These are phyloP conservation scores for Altica lythri DNA, from an alignment of 2,888 invertebrate genomes.

Conservation along the genomic window DNA sequence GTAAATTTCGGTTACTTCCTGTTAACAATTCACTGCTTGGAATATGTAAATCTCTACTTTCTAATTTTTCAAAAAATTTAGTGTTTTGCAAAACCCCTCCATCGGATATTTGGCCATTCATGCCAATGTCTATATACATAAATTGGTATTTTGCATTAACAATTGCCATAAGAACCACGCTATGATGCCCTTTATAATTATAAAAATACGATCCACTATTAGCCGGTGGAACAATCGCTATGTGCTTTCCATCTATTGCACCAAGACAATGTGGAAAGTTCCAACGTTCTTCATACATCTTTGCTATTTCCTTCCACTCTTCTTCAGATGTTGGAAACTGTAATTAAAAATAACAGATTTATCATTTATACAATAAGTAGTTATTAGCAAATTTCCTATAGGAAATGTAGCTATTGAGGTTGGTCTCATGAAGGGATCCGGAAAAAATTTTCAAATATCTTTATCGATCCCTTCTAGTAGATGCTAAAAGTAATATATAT, in stretches of 20 bases:
- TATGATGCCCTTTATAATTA: conserved; percentile 13
- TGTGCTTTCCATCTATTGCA: conserved; percentile 18
- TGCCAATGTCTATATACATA: conserved; percentile 38
- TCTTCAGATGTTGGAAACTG: conserved; percentile 5
- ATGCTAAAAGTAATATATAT: too few species aligned
- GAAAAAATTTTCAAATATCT: too few species aligned
- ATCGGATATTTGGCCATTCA: conserved; percentile 41
- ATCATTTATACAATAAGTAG: too few species aligned
- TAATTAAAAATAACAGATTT: conserved; percentile 6
- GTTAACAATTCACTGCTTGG: neutral
- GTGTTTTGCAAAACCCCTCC: conserved; percentile 39
- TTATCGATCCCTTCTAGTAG: too few species aligned
- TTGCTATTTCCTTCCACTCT: conserved; percentile 13
- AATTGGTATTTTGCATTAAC: conserved; percentile 27
- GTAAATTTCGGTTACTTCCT: neutral
- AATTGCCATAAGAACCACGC: conserved; percentile 12
- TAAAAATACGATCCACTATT: conserved; percentile 32
- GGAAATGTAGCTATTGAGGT: too few species aligned
- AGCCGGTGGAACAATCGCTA: conserved; percentile 20
- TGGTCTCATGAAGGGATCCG: too few species aligned
- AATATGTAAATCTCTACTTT: conserved; percentile 1
- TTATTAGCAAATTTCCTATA: too few species aligned
- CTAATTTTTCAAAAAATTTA: conserved; percentile 33
- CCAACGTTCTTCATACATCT: conserved; percentile 10
- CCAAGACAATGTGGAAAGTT: conserved; percentile 16